A percentile compares a stretch with the other conserved stretches of the same genome.
Conservation (phyloP, 2,797 vertebrate species). For the Anniella stebbinsi region DNA sequence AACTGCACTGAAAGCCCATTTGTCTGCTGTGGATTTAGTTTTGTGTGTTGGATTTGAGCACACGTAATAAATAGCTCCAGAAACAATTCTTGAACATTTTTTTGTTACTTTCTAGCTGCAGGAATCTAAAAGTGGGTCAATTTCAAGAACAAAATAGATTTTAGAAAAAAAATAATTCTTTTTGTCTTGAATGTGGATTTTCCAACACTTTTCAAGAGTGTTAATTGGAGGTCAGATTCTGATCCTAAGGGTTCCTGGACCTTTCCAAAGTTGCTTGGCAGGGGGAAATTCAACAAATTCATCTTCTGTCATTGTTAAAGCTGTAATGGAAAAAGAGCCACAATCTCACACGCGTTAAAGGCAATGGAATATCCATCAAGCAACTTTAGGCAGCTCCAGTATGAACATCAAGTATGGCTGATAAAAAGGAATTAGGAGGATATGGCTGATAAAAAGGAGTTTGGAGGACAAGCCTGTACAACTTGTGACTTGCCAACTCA, state of each 20-base stretch:
- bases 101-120: slow-evolving; percentile 66
- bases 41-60: slow-evolving; percentile 74
- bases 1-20: slow-evolving; percentile 67
- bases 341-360: neutral
- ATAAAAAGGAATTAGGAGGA: neutral
- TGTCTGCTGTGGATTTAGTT: slow-evolving; percentile 66
- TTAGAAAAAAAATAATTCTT: slow-evolving; percentile 52
- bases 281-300: neutral
- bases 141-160: slow-evolving; percentile 63
- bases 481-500: neutral
- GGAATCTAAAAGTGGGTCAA: slow-evolving; percentile 71
- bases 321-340: neutral
- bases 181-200: slow-evolving; percentile 65
- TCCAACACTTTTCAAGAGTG: slow-evolving; percentile 55
- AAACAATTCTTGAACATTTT: slow-evolving; percentile 68
- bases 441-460: neutral
- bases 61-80: slow-evolving; percentile 66
- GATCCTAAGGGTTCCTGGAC: neutral
- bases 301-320: neutral
- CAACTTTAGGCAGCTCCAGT: neutral
- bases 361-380: neutral
- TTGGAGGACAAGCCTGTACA: neutral
- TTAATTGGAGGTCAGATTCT: slow-evolving; percentile 20
- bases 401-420: neutral
- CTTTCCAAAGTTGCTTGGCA: neutral